A percentile compares a stretch with the other conserved stretches of the same genome.
Evolutionary conservation across 2,888 invertebrate genomes (phyloP).

Genomic region (Plemyria rubiginata): DNA sequence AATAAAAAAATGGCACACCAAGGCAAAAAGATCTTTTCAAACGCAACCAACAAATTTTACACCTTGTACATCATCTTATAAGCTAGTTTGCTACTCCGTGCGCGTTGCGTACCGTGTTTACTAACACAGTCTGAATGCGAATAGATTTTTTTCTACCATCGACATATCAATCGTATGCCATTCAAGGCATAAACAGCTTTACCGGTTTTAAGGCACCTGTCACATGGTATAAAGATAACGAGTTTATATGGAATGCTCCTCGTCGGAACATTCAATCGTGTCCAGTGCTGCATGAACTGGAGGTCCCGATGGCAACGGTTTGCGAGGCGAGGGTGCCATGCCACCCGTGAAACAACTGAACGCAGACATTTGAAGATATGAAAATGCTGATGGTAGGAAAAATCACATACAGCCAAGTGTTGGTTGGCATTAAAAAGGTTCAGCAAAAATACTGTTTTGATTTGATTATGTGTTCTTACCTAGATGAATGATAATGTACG

Average conservation of each 20-base stretch:
- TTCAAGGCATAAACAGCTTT: slow-evolving; percentile 62
- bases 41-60: background rate
- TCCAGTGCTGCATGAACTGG: slow-evolving; percentile 13
- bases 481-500: too few relatives aligned
- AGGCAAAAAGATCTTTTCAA: too few relatives aligned
- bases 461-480: too few relatives aligned
- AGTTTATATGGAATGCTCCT: slow-evolving; percentile 55
- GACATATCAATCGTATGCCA: slow-evolving; percentile 65
- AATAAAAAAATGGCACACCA: too few relatives aligned
- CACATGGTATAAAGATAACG: slow-evolving; percentile 59
- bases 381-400: too few relatives aligned
- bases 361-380: too few relatives aligned
- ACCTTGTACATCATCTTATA: slow-evolving; percentile 11
- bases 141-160: slow-evolving; percentile 52
- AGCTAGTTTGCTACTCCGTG: slow-evolving; percentile 45
- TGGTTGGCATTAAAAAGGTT: too few relatives aligned
- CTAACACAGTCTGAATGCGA: slow-evolving; percentile 63
- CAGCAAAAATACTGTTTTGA: too few relatives aligned
- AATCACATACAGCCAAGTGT: too few relatives aligned
- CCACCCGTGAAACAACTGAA: too few relatives aligned
- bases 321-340: too few relatives aligned
- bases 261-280: slow-evolving; percentile 19
- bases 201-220: slow-evolving; percentile 75
- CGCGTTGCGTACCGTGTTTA: slow-evolving; percentile 63
- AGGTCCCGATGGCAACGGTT: background rate